These are phyloP conservation scores for Octodonta nipae DNA, from an alignment of 2,888 invertebrate genomes.

Conservation along the genomic window DNA sequence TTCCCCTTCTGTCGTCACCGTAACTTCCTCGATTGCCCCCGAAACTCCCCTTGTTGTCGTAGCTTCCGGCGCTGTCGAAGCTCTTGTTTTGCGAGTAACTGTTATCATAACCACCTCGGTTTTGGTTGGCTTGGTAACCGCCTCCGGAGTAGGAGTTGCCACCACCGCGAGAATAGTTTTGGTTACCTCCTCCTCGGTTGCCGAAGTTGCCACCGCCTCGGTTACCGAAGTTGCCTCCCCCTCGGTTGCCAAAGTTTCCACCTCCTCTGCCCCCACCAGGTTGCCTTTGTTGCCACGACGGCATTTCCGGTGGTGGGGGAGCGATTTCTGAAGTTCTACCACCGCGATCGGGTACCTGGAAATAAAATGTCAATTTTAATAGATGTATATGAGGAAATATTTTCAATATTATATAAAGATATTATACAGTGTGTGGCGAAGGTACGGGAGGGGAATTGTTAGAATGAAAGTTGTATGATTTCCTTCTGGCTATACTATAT, in stretches of 20 bases:
- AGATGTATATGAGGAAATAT: background rate
- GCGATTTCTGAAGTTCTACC: constrained; percentile 83
- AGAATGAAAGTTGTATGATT: no score
- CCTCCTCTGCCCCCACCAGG: constrained; percentile 38
- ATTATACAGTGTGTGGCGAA: no score
- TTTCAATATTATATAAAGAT: background rate
- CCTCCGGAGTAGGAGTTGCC: constrained; percentile 2
- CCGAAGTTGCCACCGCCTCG: constrained; percentile 23
- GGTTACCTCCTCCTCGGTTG: constrained; percentile 25
- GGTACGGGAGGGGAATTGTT: no score
- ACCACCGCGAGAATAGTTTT: constrained; percentile 12
- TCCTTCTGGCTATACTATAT: no score
- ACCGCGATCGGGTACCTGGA: constrained; percentile 82
- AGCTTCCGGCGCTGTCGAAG: constrained; percentile 22
- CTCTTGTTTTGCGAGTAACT: constrained; percentile 10
- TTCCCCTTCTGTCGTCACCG: constrained; percentile 11
- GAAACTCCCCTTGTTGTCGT: constrained; percentile 10
- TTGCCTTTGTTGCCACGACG: constrained; percentile 72
- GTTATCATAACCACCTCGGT: constrained; percentile 4
- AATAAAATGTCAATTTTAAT: constrained; percentile 10
- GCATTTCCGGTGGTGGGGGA: constrained; percentile 94
- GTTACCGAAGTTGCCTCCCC: constrained; percentile 27
- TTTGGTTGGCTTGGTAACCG: constrained; percentile 13
- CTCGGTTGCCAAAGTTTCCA: constrained; percentile 34
- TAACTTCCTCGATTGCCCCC: constrained; percentile 5